phyloP scores from a whole-genome alignment of 2,113 vertebrate species.

The Plestiodon gilberti region DNA sequence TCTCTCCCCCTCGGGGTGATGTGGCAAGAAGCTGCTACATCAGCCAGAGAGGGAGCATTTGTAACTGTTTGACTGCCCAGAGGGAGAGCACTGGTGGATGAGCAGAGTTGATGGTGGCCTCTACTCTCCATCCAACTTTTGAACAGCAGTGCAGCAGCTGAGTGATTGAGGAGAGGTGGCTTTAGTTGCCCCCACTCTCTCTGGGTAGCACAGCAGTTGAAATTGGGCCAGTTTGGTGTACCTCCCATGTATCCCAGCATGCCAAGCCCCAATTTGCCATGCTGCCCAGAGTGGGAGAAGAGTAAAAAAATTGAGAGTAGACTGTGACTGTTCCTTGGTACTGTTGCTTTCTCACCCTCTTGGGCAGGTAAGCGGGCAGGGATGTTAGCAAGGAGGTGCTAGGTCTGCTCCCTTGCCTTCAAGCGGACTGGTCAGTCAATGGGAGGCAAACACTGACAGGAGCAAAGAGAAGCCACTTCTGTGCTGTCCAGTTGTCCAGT shows the following conservation, averaged over 20 bases:
- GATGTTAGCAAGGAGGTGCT: neutral
- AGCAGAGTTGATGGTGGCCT: neutral
- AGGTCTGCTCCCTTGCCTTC: neutral
- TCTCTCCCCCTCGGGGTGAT: neutral
- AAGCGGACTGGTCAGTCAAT: neutral
- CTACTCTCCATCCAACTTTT: too few species aligned
- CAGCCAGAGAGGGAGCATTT: neutral
- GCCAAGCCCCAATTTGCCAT: too few species aligned
- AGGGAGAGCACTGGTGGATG: neutral
- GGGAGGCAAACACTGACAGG: neutral
- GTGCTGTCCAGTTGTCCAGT: neutral
- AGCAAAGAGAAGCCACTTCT: neutral
- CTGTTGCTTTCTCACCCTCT: too few species aligned
- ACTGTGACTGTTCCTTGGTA: too few species aligned
- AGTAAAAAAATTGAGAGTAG: too few species aligned
- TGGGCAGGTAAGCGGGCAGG: neutral
- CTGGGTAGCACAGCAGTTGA: neutral
- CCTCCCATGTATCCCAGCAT: neutral
- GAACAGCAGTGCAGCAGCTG: neutral
- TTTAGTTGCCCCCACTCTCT: neutral
- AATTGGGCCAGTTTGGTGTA: neutral
- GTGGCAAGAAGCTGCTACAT: neutral
- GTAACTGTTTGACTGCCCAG: neutral
- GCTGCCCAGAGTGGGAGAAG: too few species aligned
- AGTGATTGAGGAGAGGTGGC: neutral